These are phyloP conservation scores for Periphyllus acericola DNA, from an alignment of 2,888 invertebrate species.

Conservation along the genomic window DNA sequence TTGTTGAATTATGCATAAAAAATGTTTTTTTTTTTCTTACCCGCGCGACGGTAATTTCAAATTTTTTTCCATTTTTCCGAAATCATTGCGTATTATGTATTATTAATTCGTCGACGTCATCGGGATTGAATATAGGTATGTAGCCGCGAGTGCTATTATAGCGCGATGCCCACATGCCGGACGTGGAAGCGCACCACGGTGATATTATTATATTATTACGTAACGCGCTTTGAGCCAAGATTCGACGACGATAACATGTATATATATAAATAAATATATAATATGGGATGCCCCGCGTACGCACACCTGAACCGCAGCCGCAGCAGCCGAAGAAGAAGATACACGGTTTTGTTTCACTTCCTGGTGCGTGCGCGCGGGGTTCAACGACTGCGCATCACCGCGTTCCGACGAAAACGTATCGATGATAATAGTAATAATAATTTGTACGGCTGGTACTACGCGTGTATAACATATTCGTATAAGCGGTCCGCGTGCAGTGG, in stretches of 20 bases:
- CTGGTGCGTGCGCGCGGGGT: slow-evolving; percentile 41
- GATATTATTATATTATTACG: not conserved
- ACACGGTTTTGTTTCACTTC: slow-evolving; percentile 22
- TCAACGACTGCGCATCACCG: slow-evolving; percentile 48
- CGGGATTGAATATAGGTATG: too few relatives aligned
- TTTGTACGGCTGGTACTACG: not conserved
- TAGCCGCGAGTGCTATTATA: too few relatives aligned
- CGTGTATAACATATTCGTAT: too few relatives aligned
- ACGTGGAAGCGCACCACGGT: not conserved
- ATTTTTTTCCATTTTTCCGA: too few relatives aligned
- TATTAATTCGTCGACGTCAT: too few relatives aligned
- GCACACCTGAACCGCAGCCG: not conserved
- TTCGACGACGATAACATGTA: not conserved
- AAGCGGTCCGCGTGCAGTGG: not conserved
- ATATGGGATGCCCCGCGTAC: too few relatives aligned
- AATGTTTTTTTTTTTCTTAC: too few relatives aligned
- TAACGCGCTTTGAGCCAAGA: not conserved
- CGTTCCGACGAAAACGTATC: slow-evolving; percentile 12
- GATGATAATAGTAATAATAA: not conserved
- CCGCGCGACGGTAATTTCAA: too few relatives aligned
- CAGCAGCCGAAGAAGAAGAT: not conserved
- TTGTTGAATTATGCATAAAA: too few relatives aligned
- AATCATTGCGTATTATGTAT: too few relatives aligned
- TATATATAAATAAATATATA: too few relatives aligned
- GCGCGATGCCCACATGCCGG: too few relatives aligned